Evolutionary conservation across 2,888 invertebrate genomes (phyloP), one percentile per base, ranked within the genome.

Genomic region (Bimastos eiseni): DNA sequence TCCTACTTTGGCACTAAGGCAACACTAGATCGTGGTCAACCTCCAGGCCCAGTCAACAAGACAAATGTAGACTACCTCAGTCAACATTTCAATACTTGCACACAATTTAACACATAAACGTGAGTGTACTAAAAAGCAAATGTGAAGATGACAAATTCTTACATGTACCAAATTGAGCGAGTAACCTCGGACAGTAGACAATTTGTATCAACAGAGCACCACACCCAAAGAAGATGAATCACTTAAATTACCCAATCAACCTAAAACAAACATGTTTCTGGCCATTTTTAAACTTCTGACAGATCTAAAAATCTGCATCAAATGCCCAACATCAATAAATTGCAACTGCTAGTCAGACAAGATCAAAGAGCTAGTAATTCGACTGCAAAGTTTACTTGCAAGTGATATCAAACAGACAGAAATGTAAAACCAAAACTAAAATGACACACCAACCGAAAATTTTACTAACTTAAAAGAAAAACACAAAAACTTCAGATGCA

Each of bases 321-420:
- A 70, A 30, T 70, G 1, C n/a, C 11, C 70, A 70, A 70, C 70
- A 8, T 70, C 2, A 70, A 30, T 2, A n/a, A n/a, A n/a, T 1
- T n/a, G 70, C 70, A 70, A n/a, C n/a, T 70, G 30, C n/a, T 70
- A n/a, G n/a, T 8, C n/a, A 70, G 8, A 70, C 70, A n/a, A 70
- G n/a, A n/a, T 70, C 8, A 70, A 55, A 70, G 5, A n/a, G 70
- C n/a, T 70, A 49, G 49, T 70, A n/a, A 30, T n/a, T 70, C 30
- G n/a, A 70, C 70, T 70, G 70, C 70, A 30, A 70, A 70, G 70
- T 70, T 70, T 70, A 70, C 70, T 70, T 70, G 70, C 70, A 70
- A 70, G n/a, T 11, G 6, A 70, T n/a, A n/a, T 70, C n/a, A 70
- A 70, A 70, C 70, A 30, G 30, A 49, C 5, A 55, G 2, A 70